Conservation (phyloP, 2,113 vertebrate species). For the Gorsachius goisagi region DNA sequence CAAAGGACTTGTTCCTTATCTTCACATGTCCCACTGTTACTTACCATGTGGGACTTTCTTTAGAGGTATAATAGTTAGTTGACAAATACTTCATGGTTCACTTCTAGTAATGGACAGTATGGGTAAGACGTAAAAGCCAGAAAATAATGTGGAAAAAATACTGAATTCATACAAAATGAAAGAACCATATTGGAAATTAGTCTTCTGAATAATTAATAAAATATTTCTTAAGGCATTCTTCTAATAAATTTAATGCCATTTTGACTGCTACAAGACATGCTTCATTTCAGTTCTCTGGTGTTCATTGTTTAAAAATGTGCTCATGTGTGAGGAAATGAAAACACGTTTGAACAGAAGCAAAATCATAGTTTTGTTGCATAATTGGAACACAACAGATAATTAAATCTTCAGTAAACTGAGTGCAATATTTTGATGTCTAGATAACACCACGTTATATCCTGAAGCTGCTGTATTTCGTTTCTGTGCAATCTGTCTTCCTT, state of each 20-base stretch:
- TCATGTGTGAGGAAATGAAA: neutral
- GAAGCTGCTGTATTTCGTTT: slow-evolving; percentile 1
- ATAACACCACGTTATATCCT: neutral
- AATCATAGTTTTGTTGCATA: slow-evolving; percentile 2
- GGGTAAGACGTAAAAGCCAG: neutral
- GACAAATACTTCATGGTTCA: neutral
- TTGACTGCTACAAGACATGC: slow-evolving; percentile 63
- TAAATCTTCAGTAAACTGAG: slow-evolving; percentile 32
- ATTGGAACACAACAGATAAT: neutral
- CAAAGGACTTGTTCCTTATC: neutral
- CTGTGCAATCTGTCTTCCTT: slow-evolving; percentile 53
- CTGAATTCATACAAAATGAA: neutral
- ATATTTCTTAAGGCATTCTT: neutral
- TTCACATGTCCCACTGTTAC: neutral
- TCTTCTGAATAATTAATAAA: slow-evolving; percentile 6
- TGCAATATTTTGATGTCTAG: slow-evolving; percentile 32
- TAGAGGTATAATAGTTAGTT: neutral
- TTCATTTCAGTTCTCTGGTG: slow-evolving; percentile 53
- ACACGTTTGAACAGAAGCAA: slow-evolving; percentile 53
- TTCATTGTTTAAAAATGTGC: slow-evolving; percentile 13
- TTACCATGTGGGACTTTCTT: neutral
- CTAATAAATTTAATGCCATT: neutral
- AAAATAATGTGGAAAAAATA: neutral
- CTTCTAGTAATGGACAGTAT: neutral
- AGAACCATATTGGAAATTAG: neutral